Base-by-base conservation (phyloP, 2,113 vertebrate species). In the Pagrus major region DNA sequence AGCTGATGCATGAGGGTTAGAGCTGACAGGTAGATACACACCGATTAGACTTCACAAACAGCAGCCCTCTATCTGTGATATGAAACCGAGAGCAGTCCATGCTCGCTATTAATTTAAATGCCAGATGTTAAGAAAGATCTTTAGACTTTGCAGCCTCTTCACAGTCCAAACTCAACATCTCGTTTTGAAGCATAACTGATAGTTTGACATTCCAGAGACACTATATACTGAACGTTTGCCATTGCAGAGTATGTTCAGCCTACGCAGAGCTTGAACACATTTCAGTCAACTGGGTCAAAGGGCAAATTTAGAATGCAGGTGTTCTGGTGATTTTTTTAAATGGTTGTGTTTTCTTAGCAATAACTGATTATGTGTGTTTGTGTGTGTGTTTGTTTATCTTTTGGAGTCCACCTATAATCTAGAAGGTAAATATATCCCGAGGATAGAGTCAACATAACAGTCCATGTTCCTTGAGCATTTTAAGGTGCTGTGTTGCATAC, bases 41-140 rank as follows among this genome's bases (percentile, higher is more conserved):
- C 61, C 61, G 31, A 71, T 75, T 66, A 66, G 20, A 81, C 42
- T 39, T 71, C 46, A 37, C 46, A 75, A 42, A 52, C 51, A 35
- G 6, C 37, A 63, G 23, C 4, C 9, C 16, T 69, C 2, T 3
- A 33, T 33, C 42, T 81, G 42, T 60, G 71, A 77, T 42, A 9
- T 69, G 67, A 81, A 83, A 87, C 78, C 7, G 18, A 85, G 71
- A 84, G 54, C 12, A 33, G 20, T 54, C 37, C 27, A 15, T 18
- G 8, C 9, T 51, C 46, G 46, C 20, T 37, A 27, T 61, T 54
- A 21, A 67, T 71, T 83, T 59, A 55, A 74, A 71, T 55, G 25
- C 27, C 16, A 75, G 49, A 70, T 71, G 54, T 33, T 33, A 6
- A 68, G 35, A 25, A 39, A 18, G 5, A 35, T 42, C 35, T 10